A percentile compares a stretch with the other conserved stretches of the same genome.
Evolutionary conservation across 2,113 vertebrate genomes (phyloP).

Genomic region (Datnioides undecimradiatus): DNA sequence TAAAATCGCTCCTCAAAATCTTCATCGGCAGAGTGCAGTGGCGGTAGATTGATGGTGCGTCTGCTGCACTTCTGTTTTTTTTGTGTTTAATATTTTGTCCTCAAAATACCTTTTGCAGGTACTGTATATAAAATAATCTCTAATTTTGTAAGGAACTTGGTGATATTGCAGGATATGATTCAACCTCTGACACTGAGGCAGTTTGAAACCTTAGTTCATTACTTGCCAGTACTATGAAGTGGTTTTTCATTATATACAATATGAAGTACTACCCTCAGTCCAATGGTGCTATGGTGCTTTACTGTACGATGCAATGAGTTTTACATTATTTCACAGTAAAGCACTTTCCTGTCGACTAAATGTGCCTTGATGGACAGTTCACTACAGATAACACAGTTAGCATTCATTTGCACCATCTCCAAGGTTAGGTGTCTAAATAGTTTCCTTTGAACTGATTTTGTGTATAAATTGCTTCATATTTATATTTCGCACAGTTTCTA

Average conservation of each 20-base stretch:
- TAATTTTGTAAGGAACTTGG: constrained; percentile 32
- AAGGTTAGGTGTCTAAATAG: constrained; percentile 3
- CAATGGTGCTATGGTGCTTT: constrained; percentile 53
- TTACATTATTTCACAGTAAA: constrained; percentile 14
- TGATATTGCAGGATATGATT: constrained; percentile 22
- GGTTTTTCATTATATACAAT: constrained; percentile 25
- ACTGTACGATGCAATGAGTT: constrained; percentile 20
- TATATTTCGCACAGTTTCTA: constrained; percentile 64
- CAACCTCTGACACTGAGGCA: background rate
- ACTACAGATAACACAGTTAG: background rate
- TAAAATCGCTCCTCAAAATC: background rate
- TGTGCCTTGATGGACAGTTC: constrained; percentile 3
- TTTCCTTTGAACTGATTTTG: constrained; percentile 23
- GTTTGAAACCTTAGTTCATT: background rate
- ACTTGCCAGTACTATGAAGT: constrained; percentile 29
- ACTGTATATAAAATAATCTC: constrained; percentile 58
- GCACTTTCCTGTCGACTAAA: constrained; percentile 19
- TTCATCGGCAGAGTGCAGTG: background rate
- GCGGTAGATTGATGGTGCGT: background rate
- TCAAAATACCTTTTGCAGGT: constrained; percentile 37
- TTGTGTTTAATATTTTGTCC: constrained; percentile 26
- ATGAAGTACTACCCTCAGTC: constrained; percentile 50
- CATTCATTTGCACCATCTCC: constrained; percentile 14
- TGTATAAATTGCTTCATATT: constrained; percentile 75
- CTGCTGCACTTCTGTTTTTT: constrained; percentile 27